Percentiles rank a stretch among this genome's conserved stretches.
phyloP scores from a whole-genome alignment of 2,113 vertebrate genomes.

The Ibidorhyncha struthersii region DNA sequence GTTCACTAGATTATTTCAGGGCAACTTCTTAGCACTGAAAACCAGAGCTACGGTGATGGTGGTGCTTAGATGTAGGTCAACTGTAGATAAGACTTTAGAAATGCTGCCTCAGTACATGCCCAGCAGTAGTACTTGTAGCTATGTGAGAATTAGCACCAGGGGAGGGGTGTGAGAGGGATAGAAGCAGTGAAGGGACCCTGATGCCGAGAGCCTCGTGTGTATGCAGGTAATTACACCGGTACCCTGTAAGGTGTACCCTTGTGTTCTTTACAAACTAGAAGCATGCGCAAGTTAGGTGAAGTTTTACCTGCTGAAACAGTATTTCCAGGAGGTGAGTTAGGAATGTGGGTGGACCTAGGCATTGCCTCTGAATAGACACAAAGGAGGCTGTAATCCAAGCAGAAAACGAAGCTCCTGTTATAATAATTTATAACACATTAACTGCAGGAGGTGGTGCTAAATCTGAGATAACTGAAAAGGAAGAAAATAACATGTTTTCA shows the following conservation, averaged over 20 bases:
- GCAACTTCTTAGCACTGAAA: not conserved
- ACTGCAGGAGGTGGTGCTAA: not conserved
- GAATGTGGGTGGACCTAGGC: not conserved
- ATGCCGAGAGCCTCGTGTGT: not conserved
- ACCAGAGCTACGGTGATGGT: not conserved
- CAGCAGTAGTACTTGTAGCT: not conserved
- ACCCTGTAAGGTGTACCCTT: not conserved
- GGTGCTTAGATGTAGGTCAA: not conserved
- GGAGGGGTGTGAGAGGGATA: not conserved
- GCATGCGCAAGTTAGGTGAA: not conserved
- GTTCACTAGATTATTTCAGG: not conserved
- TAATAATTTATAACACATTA: not conserved
- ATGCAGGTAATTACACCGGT: not conserved
- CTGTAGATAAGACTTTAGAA: not conserved
- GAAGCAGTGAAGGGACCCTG: not conserved
- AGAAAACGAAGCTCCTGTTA: conserved; percentile 1
- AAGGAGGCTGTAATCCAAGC: not conserved
- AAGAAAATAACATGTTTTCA: not conserved
- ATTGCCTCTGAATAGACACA: not conserved
- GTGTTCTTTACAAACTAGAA: not conserved
- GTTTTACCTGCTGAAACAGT: not conserved
- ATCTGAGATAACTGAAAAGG: conserved; percentile 8
- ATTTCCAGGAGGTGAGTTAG: not conserved
- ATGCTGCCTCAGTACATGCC: not conserved
- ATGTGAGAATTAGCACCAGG: not conserved